Percentiles rank a stretch among this genome's conserved stretches.
phyloP scores from a whole-genome alignment of 2,797 vertebrate species.

The Anguilla obscura region DNA sequence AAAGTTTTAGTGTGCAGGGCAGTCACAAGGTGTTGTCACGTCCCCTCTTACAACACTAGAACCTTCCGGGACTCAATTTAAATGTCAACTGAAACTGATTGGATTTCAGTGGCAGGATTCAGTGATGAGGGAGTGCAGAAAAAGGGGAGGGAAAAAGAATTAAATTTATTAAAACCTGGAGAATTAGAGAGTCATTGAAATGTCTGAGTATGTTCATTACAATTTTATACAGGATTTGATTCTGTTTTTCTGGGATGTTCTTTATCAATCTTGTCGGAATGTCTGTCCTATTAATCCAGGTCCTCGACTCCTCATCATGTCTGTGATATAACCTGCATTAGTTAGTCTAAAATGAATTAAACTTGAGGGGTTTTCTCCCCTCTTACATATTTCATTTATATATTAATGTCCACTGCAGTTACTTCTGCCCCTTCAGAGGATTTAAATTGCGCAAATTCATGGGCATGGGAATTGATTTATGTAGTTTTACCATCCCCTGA shows the following conservation, averaged over 20 bases:
- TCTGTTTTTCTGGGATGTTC: not conserved
- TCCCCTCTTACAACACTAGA: constrained; percentile 41
- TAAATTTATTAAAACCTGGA: not conserved
- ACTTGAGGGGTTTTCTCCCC: not conserved
- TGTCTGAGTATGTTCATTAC: not conserved
- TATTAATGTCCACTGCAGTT: not conserved
- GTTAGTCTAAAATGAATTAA: not conserved
- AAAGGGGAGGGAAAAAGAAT: not conserved
- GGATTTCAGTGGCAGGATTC: constrained; percentile 57
- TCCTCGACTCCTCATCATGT: not conserved
- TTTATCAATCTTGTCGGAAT: not conserved
- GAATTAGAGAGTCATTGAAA: constrained; percentile 5
- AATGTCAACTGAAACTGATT: constrained; percentile 71
- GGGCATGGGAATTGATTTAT: not conserved
- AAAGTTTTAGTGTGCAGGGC: constrained; percentile 31
- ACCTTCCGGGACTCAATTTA: constrained; percentile 62
- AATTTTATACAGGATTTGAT: not conserved
- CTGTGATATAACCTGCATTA: not conserved
- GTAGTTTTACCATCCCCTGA: not conserved
- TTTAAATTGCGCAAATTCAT: not conserved
- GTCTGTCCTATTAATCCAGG: not conserved
- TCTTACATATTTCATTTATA: not conserved
- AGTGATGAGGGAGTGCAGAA: constrained; percentile 39
- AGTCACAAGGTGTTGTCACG: constrained; percentile 7
- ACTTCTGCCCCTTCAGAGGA: not conserved